Base-by-base conservation (phyloP, 2,888 invertebrate species). In the Mongoloraphidia duomilia region DNA sequence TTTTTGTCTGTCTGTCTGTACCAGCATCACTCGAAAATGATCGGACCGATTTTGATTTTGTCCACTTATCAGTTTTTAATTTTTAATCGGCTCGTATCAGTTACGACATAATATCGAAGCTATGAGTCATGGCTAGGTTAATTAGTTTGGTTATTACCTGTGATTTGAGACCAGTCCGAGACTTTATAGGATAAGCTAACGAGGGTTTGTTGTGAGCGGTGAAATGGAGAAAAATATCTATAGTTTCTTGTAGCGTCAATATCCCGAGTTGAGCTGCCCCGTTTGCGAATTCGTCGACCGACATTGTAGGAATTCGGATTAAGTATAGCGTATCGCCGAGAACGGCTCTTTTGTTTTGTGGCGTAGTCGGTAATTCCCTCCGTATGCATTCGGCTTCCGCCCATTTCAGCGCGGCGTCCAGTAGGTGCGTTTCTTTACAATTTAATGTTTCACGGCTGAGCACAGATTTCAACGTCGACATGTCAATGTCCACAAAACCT, bases 401-500 rank as follows among this genome's bases (percentile, higher is more conserved):
- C 96, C 96, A 96, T 56, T 85, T 82, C 53, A 93, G 72, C 1
- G 91, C 92, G 12, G 95, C 93, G 65, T 91, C 88, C 68, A 94
- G 84, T 44, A 91, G 71, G 64, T 87, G 84, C 58, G 89, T 85
- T 71, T 96, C 96, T 67, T 90, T 90, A 65, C 92, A 93, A 68
- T 95, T 95, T 42, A 96, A 75, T 3, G 95, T 94, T 70, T 96
- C 95, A 56, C 95, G 78, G 47, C 84, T 84, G 58, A 96, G 74
- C 57, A 95, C 91, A 51, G 89, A 89, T 67, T 91, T 88, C 59
- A 95, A 76, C 33, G 95, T 95, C 57, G 89, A 85, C 60, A 87
- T 82, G 69, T 95, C 95, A 63, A 96, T 93, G 66, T 96, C 95
- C 56, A 89, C 85, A 72, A 96, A 95, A 57, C 94, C 94, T 63